These are phyloP conservation scores for Eupeodes corollae DNA, from an alignment of 1,140 invertebrate genomes.

Conservation along the genomic window DNA sequence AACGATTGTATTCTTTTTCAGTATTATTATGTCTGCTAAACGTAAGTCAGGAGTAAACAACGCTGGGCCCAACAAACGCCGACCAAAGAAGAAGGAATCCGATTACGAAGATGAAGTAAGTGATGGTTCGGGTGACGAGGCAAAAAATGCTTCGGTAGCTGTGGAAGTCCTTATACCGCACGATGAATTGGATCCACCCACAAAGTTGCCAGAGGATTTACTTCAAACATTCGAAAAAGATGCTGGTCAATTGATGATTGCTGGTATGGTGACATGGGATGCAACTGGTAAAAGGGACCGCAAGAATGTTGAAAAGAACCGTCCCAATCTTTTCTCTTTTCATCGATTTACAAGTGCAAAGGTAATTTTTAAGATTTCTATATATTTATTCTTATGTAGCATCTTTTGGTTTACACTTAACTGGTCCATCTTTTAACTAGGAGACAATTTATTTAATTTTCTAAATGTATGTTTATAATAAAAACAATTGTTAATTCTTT, in stretches of 20 bases:
- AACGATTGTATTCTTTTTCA: neutral
- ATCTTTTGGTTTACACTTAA: no score
- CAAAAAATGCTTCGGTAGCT: conserved; percentile 26
- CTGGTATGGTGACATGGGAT: conserved; percentile 54
- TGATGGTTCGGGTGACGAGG: conserved; percentile 35
- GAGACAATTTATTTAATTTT: no score
- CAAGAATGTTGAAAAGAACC: conserved; percentile 43
- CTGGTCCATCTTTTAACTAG: no score
- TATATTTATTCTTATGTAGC: no score
- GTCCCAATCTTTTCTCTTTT: conserved; percentile 53
- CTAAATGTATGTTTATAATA: no score
- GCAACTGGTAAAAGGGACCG: conserved; percentile 45
- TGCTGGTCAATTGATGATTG: conserved; percentile 46
- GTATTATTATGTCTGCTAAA: conserved; percentile 28
- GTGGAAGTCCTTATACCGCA: conserved; percentile 42
- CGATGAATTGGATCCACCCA: conserved; percentile 38
- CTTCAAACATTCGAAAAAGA: conserved; percentile 48
- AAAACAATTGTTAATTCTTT: no score
- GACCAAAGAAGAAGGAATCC: conserved; percentile 40
- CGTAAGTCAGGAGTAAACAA: conserved; percentile 33
- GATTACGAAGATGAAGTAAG: conserved; percentile 43
- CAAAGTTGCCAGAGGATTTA: conserved; percentile 46
- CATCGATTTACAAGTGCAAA: conserved; percentile 50
- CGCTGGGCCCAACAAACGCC: conserved; percentile 36
- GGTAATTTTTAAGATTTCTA: conserved; percentile 33